A percentile compares a stretch with the other conserved stretches of the same genome.
These are phyloP conservation scores for Acanthaster planci DNA, from an alignment of 35 echinoderm and acorn worm genomes.

Conservation along the genomic window DNA sequence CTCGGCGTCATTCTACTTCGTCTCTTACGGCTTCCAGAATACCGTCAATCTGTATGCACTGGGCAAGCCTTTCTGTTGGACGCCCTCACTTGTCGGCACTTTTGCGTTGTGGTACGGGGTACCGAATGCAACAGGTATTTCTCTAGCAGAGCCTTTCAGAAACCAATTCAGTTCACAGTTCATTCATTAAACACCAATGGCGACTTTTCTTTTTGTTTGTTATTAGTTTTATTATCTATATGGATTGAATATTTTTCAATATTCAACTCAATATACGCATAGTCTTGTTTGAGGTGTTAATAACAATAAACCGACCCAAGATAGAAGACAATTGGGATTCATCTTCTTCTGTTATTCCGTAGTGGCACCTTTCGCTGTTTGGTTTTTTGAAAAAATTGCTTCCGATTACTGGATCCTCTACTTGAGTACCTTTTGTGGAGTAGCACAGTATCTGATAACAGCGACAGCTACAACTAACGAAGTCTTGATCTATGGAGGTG, in stretches of 20 bases:
- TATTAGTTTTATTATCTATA: no score
- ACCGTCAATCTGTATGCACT: neutral
- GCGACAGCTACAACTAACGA: neutral
- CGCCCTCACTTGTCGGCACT: neutral
- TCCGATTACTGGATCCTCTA: conserved; percentile 7
- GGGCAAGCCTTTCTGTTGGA: conserved; percentile 2
- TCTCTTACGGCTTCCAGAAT: neutral
- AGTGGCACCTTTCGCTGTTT: neutral
- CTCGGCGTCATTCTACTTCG: neutral
- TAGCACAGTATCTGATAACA: neutral
- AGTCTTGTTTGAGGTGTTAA: no score
- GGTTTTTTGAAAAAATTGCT: neutral
- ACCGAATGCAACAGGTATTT: neutral
- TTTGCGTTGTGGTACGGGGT: neutral
- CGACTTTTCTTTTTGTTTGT: no score
- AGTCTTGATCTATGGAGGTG: conserved; percentile 13
- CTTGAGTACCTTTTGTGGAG: neutral
- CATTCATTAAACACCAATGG: no score
- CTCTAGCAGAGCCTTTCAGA: no score
- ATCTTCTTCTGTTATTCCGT: neutral
- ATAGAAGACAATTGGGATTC: no score
- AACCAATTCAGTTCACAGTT: no score
- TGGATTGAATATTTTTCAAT: no score
- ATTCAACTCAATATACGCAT: no score
- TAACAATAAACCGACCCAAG: no score